Evolutionary conservation across 2,113 vertebrate species (phyloP).

Genomic region (Pseudolaguvia tuberculata): DNA sequence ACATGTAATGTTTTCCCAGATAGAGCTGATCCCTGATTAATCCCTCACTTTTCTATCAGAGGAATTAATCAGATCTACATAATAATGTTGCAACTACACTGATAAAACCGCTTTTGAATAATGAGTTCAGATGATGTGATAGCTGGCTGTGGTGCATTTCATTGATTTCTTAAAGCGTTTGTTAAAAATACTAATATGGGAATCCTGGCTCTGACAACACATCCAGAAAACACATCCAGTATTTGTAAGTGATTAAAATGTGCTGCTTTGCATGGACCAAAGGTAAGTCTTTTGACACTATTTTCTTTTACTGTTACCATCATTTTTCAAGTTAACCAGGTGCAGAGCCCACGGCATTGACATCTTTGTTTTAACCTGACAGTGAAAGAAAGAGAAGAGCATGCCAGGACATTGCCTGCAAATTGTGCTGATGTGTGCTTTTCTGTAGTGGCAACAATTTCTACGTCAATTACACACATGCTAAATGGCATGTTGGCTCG

Average conservation of each 20-base stretch:
- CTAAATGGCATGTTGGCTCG: conserved; percentile 46
- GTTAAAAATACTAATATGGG: conserved; percentile 3
- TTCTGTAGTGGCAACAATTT: conserved; percentile 45
- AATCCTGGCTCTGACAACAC: conserved; percentile 21
- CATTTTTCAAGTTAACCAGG: conserved; percentile 27
- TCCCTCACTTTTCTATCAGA: conserved; percentile 74
- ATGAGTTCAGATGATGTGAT: conserved; percentile 79
- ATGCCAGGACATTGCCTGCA: conserved; percentile 31
- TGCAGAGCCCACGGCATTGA: conserved; percentile 18
- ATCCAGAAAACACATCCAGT: neutral
- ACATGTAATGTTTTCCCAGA: conserved; percentile 54
- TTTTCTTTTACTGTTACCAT: conserved; percentile 28
- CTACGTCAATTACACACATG: conserved; percentile 48
- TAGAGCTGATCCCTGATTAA: conserved; percentile 78
- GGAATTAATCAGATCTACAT: conserved; percentile 84
- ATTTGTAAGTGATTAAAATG: conserved; percentile 37
- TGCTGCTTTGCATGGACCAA: conserved; percentile 17
- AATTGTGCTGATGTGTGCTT: conserved; percentile 38
- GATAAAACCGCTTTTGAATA: conserved; percentile 75
- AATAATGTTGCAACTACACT: conserved; percentile 70
- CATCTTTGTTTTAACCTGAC: conserved; percentile 18
- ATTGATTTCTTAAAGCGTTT: conserved; percentile 76
- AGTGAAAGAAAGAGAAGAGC: conserved; percentile 17
- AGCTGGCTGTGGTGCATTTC: conserved; percentile 75
- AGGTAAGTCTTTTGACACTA: conserved; percentile 32